Evolutionary conservation across 2,888 invertebrate species (phyloP).

Genomic region (Sminthurinus aureus): DNA sequence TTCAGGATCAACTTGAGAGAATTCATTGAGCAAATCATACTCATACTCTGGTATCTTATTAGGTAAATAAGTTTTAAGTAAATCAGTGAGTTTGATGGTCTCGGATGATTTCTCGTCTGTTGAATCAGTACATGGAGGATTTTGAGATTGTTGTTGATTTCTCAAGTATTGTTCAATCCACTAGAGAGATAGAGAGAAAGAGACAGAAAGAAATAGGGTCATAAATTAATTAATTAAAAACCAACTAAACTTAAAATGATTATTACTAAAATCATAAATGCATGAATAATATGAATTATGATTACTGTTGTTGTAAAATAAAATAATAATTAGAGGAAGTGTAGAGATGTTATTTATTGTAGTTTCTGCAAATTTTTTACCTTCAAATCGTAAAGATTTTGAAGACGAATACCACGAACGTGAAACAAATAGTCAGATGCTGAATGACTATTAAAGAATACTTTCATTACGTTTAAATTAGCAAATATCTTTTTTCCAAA

Average conservation of each 20-base stretch:
- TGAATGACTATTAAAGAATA: conserved; percentile 17
- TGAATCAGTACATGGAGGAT: neutral
- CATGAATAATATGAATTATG: too few relatives aligned
- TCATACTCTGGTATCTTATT: conserved; percentile 8
- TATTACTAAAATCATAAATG: neutral
- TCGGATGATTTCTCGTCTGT: neutral
- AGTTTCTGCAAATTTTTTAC: neutral
- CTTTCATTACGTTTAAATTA: neutral
- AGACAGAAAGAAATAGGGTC: neutral
- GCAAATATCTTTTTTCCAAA: neutral
- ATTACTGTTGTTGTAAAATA: too few relatives aligned
- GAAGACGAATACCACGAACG: neutral
- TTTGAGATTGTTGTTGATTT: neutral
- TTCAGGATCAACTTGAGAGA: neutral
- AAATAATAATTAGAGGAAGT: too few relatives aligned
- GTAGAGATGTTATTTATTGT: too few relatives aligned
- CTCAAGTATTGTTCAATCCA: neutral
- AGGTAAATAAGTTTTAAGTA: conserved; percentile 11
- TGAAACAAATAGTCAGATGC: conserved; percentile 10
- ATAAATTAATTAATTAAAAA: neutral
- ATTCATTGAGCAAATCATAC: neutral
- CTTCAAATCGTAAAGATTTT: conserved; percentile 21
- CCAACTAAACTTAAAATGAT: too few relatives aligned
- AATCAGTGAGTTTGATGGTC: neutral
- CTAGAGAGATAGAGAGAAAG: neutral